Evolutionary conservation across 2,797 vertebrate genomes (phyloP).

Genomic region (Oceanodroma leucorhoa): DNA sequence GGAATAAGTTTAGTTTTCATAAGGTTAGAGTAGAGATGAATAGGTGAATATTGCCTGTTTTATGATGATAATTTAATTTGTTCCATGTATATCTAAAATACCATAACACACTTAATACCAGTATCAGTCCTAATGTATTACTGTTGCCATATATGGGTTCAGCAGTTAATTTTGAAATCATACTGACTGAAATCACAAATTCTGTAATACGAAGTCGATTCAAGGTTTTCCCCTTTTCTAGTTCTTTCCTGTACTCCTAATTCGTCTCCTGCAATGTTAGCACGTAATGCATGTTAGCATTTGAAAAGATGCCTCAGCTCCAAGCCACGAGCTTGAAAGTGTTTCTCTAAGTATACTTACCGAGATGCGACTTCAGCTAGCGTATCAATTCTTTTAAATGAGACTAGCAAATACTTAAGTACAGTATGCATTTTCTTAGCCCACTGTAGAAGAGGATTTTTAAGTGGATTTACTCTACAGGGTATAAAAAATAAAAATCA

Average conservation of each 20-base stretch:
- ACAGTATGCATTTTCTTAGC: background rate
- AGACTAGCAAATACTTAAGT: background rate
- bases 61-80: background rate
- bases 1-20: background rate
- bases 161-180: background rate
- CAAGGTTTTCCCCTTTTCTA: background rate
- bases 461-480: background rate
- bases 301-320: background rate
- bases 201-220: background rate
- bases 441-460: background rate
- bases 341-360: background rate
- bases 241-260: background rate
- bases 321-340: background rate
- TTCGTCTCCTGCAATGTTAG: background rate
- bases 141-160: background rate
- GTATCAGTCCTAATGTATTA: background rate
- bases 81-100: background rate
- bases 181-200: background rate
- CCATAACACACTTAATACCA: background rate
- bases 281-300: background rate
- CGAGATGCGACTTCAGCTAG: background rate
- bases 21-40: background rate
- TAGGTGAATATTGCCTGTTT: background rate
- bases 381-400: background rate
- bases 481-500: background rate